Conservation (phyloP, 2,888 invertebrate species). For the Dryomyza anilis region DNA sequence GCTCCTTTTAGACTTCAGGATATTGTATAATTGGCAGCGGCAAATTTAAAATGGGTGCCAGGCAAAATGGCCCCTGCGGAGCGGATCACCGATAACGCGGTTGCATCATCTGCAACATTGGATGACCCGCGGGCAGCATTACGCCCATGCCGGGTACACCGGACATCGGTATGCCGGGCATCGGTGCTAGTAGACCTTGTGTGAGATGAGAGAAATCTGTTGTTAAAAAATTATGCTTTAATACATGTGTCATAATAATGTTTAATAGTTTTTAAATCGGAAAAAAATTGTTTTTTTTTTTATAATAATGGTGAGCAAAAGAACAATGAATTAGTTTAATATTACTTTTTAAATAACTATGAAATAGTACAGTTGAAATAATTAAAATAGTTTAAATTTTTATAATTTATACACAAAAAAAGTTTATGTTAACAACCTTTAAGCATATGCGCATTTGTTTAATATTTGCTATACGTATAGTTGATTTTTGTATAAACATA, state of each 20-base stretch:
- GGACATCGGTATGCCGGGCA: conserved; percentile 56
- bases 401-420: too few relatives aligned
- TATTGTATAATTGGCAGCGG: conserved; percentile 58
- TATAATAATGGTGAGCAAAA: not conserved
- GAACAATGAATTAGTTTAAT: too few relatives aligned
- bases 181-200: conserved; percentile 55
- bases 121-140: conserved; percentile 62
- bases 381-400: too few relatives aligned
- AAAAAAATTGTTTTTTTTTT: not conserved
- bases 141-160: conserved; percentile 62
- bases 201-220: conserved; percentile 20
- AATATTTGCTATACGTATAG: too few relatives aligned
- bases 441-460: too few relatives aligned
- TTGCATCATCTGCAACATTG: conserved; percentile 73
- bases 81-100: conserved; percentile 87
- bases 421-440: too few relatives aligned
- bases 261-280: not conserved
- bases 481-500: too few relatives aligned
- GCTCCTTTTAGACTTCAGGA: conserved; percentile 41
- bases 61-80: conserved; percentile 61
- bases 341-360: too few relatives aligned
- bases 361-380: too few relatives aligned
- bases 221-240: too few relatives aligned
- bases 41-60: conserved; percentile 55
- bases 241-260: not conserved